Base-by-base conservation (phyloP, 2,888 invertebrate species). In the Sarcophaga subvicina region DNA sequence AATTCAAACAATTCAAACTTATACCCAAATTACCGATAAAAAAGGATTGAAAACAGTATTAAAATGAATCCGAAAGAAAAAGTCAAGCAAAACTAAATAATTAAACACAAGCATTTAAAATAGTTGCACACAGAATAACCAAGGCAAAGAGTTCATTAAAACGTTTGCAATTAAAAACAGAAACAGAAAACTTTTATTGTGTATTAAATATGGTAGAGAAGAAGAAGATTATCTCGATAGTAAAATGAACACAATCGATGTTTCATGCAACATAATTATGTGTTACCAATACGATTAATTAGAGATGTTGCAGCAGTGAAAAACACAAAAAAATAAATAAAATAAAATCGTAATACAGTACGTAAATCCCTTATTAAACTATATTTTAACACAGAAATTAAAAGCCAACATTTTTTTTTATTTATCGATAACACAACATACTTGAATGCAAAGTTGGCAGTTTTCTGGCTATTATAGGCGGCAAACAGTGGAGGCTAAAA, bases 11-110 rank as follows among this genome's bases (percentile, higher is more conserved):
- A 37, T 72, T 45, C n/a, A 63, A 81, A 69, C 27, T 81, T 70
- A 76, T 81, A 70, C 54, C 54, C 81, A 69, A 81, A 75, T 81
- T 81, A 70, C 45, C 45, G 75, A 17, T 63, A n/a, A 54, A 76
- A 37, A 37, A 37, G 37, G 20, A 59, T 71, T 77, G 6, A 77
- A 82, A 82, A 71, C 20, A 25, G 20, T 20, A 79, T 79, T 73
- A 47, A 69, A 69, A 69, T 17, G 37, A 60, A 54, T 75, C 22
- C 25, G 1, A 76, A 11, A 45, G 64, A 75, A 2, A 62, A 25
- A 59, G 12, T 17, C 4, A 10, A 22, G 12, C 10, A 60, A 4
- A 60, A 22, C 27, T 14, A 75, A 25, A 37, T 37, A 37, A 37
- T 37, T 37, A 37, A 37, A 37, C 37, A 37, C 37, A 37, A 37